Conservation (phyloP, 2,797 vertebrate species). For the Coregonus suidteri region DNA sequence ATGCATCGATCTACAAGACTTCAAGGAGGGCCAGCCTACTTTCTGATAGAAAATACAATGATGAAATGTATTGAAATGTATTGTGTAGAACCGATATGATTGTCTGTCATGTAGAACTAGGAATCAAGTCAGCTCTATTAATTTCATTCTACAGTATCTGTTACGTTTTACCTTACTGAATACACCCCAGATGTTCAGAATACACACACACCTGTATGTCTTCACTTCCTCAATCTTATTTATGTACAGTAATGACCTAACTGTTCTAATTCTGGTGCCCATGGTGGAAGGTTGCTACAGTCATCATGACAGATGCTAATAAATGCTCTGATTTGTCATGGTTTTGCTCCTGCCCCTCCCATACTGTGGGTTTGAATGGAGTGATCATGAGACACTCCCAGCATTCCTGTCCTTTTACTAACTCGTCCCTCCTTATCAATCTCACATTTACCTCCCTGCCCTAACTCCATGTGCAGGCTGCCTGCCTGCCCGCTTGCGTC, state of each 20-base stretch:
- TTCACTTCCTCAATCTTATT: neutral
- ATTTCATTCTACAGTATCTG: no score
- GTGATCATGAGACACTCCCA: slow-evolving; percentile 40
- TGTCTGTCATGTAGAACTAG: no score
- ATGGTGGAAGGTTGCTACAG: neutral
- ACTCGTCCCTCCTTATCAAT: slow-evolving; percentile 39
- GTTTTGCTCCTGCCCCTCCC: slow-evolving; percentile 27
- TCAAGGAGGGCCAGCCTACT: no score
- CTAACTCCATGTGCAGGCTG: slow-evolving; percentile 3
- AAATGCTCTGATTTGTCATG: neutral
- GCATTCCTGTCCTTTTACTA: slow-evolving; percentile 43
- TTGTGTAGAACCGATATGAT: no score
- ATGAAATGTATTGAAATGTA: no score
- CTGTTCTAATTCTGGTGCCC: neutral
- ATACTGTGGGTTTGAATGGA: slow-evolving; percentile 17
- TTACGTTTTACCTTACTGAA: no score
- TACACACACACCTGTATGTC: no score
- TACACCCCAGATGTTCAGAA: no score
- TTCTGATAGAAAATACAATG: no score
- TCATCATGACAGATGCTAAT: neutral
- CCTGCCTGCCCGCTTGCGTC: slow-evolving; percentile 8
- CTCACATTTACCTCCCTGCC: slow-evolving; percentile 36
- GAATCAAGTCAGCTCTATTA: no score
- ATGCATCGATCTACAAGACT: no score
- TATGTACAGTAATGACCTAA: neutral